Conservation (phyloP, 2,113 vertebrate species). For the Kryptolebias marmoratus region DNA sequence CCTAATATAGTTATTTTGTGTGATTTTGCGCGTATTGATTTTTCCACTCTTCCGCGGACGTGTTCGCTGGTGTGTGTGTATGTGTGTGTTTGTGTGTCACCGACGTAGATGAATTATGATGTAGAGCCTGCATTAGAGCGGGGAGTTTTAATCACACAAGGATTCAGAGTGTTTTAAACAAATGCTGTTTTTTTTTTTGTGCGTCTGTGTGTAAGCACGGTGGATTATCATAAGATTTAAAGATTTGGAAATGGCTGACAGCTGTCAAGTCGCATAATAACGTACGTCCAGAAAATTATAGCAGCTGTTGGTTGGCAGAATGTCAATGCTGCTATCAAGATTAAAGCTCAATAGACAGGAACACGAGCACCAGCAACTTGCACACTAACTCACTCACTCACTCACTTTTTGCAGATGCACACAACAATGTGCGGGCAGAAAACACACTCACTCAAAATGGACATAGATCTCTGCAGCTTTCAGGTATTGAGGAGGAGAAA, state of each 20-base stretch:
- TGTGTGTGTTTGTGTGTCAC: slow-evolving; percentile 35
- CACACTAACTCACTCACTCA: slow-evolving; percentile 11
- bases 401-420: slow-evolving; percentile 21
- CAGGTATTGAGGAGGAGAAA: slow-evolving; percentile 17
- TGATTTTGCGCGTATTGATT: slow-evolving; percentile 69
- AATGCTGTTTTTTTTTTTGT: slow-evolving; percentile 69
- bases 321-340: slow-evolving; percentile 74
- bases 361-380: slow-evolving; percentile 39
- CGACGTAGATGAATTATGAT: slow-evolving; percentile 69
- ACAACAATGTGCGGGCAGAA: slow-evolving; percentile 23
- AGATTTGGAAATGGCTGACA: slow-evolving; percentile 80
- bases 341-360: slow-evolving; percentile 73
- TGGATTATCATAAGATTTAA: slow-evolving; percentile 82
- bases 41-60: slow-evolving; percentile 45
- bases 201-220: slow-evolving; percentile 61
- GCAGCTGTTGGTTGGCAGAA: slow-evolving; percentile 70
- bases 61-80: slow-evolving; percentile 22
- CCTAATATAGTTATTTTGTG: slow-evolving; percentile 62
- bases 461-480: slow-evolving; percentile 33
- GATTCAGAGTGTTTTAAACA: slow-evolving; percentile 78
- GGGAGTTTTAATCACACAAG: slow-evolving; percentile 79
- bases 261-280: slow-evolving; percentile 77
- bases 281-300: slow-evolving; percentile 73
- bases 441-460: slow-evolving; percentile 35
- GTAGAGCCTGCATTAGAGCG: slow-evolving; percentile 53